phyloP scores from a whole-genome alignment of 2,888 invertebrate genomes.

The Lithophane socia region DNA sequence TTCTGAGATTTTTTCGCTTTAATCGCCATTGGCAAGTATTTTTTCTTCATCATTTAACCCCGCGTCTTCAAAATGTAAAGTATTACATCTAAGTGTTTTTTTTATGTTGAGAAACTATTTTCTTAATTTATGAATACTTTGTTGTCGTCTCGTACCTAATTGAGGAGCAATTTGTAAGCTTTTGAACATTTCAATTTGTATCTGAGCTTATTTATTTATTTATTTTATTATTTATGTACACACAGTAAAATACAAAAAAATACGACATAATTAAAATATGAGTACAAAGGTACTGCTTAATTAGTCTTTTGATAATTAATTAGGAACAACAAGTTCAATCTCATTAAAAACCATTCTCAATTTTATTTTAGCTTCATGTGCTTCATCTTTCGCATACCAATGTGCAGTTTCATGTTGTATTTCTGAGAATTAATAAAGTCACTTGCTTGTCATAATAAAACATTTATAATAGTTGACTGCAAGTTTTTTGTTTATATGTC shows the following conservation, averaged over 20 bases:
- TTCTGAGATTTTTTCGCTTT: conserved; percentile 29
- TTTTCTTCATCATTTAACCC: conserved; percentile 17
- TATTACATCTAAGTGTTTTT: conserved; percentile 4
- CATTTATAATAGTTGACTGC: background rate
- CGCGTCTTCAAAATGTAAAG: background rate
- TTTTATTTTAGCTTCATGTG: conserved; percentile 1
- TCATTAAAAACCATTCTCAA: conserved; percentile 13
- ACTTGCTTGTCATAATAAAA: conserved; percentile 5
- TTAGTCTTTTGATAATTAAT: conserved; percentile 3
- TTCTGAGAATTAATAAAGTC: background rate
- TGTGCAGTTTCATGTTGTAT: background rate
- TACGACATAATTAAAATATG: too few species aligned
- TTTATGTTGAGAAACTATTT: background rate
- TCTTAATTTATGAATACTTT: conserved; percentile 7
- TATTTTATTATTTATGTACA: too few species aligned
- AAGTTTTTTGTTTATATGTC: background rate
- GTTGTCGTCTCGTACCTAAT: conserved; percentile 9
- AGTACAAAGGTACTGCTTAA: too few species aligned
- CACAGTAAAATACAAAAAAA: too few species aligned
- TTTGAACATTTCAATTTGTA: conserved; percentile 18
- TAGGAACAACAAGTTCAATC: conserved; percentile 5
- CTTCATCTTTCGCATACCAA: conserved; percentile 13
- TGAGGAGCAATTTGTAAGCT: conserved; percentile 19
- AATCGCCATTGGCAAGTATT: conserved; percentile 4
- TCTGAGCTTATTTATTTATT: background rate